A percentile compares a stretch with the other conserved stretches of the same genome.
Conservation (phyloP, 2,888 invertebrate species). For the Sipha maydis region DNA sequence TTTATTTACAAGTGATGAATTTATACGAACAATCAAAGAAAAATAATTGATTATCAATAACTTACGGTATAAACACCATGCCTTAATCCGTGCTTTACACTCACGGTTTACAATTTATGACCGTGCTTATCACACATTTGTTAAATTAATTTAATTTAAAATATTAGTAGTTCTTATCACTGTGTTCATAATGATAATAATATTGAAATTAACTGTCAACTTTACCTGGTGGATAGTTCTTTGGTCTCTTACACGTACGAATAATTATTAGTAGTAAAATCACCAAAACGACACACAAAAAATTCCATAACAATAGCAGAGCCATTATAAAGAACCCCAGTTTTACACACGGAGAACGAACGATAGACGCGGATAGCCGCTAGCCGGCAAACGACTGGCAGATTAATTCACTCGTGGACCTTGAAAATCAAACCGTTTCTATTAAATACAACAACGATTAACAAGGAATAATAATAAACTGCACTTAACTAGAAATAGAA, state of each 20-base stretch:
- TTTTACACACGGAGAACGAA: neutral
- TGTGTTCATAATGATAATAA: too few relatives aligned
- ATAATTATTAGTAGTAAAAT: neutral
- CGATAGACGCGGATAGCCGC: neutral
- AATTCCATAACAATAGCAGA: constrained; percentile 19
- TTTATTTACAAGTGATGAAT: neutral
- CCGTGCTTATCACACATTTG: too few relatives aligned
- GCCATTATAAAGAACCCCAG: neutral
- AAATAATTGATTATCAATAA: too few relatives aligned
- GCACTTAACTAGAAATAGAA: neutral
- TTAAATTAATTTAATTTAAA: too few relatives aligned
- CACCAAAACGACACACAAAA: neutral
- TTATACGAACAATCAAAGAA: too few relatives aligned
- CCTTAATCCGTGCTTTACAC: neutral
- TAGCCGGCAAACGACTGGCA: constrained; percentile 5
- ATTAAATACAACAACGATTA: neutral
- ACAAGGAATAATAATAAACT: neutral
- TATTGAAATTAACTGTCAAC: neutral
- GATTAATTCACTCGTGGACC: neutral
- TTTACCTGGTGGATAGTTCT: constrained; percentile 57
- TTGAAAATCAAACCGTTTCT: neutral
- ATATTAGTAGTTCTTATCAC: too few relatives aligned
- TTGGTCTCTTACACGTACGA: constrained; percentile 40
- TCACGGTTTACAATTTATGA: neutral
- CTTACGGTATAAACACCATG: too few relatives aligned